Conservation (phyloP, 2,797 vertebrate species). For the Austrolebias charrua region DNA sequence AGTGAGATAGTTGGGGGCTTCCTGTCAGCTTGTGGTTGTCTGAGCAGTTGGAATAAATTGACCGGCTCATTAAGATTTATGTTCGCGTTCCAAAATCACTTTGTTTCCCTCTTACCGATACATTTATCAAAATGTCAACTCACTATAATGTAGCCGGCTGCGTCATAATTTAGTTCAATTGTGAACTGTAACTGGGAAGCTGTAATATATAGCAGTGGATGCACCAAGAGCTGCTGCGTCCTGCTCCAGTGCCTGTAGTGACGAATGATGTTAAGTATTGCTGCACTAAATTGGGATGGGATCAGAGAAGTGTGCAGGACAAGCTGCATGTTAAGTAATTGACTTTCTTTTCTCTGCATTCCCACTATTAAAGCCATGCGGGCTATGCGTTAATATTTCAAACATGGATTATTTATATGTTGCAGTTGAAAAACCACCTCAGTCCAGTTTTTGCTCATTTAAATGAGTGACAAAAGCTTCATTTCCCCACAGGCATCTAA, state of each 20-base stretch:
- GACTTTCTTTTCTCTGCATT: slow-evolving; percentile 9
- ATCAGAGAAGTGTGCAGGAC: slow-evolving; percentile 25
- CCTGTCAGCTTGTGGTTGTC: slow-evolving; percentile 34
- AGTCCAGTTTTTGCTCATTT: slow-evolving; percentile 18
- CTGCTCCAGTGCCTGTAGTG: slow-evolving; percentile 36
- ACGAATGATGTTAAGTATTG: slow-evolving; percentile 38
- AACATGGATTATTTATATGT: slow-evolving; percentile 15
- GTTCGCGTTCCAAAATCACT: slow-evolving; percentile 61
- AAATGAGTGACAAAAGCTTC: slow-evolving; percentile 15
- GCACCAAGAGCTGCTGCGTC: slow-evolving; percentile 32
- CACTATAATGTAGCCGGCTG: slow-evolving; percentile 56
- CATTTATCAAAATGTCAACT: slow-evolving; percentile 77
- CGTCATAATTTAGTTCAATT: slow-evolving; percentile 67
- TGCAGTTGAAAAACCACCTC: slow-evolving; percentile 7
- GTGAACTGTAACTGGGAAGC: slow-evolving; percentile 44
- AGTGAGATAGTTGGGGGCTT: slow-evolving; percentile 10
- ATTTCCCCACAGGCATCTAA: slow-evolving; percentile 17
- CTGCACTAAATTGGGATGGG: slow-evolving; percentile 53
- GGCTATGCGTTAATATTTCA: slow-evolving; percentile 4
- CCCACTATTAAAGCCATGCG: slow-evolving; percentile 12
- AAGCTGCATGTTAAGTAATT: slow-evolving; percentile 34
- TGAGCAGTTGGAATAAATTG: slow-evolving; percentile 59
- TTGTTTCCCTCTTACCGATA: slow-evolving; percentile 72
- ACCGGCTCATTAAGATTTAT: slow-evolving; percentile 73
- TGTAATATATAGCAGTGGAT: slow-evolving; percentile 49